Base-by-base conservation (phyloP, 2,113 vertebrate species). In the Cnemophilus loriae region DNA sequence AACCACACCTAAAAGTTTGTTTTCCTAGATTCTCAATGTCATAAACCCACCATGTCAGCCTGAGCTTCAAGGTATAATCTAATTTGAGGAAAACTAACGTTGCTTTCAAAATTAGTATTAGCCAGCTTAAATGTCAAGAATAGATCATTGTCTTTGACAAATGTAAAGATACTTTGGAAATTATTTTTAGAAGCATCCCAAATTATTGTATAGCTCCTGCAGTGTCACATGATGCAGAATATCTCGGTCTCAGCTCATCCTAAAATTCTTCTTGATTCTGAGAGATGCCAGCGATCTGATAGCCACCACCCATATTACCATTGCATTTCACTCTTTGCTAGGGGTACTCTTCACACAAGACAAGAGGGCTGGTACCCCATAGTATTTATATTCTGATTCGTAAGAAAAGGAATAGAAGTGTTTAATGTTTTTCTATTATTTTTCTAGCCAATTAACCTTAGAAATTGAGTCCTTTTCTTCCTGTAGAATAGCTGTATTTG, bases 401-500 rank as follows among this genome's bases (percentile, higher is more conserved):
- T 23, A 88, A 74, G 26, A 53, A 90, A 63, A 85, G 17, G 20
- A 95, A 52, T 10, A 47, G 3, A 87, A 79, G 65, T 30, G 4
- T 78, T 63, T 42, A 26, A 37, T 60, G 55, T 56, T 18, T 64
- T 87, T 50, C 17, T 32, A n/a, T 55, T 60, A 33, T 74, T 71
- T 87, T 85, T 84, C 56, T 47, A 47, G 10, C 14, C 41, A 86
- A 52, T 64, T 92, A 53, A 73, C 70, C 32, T 88, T 63, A 80
- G 83, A 93, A 90, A 81, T 6, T 0, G 27, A 50, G 26, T 33
- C 8, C 11, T 77, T 97, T 92, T 95, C 33, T 80, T 88, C 57
- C 46, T 67, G 13, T 23, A 78, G 60, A 95, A 91, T 56, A 94
- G 13, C 32, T 92, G 77, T 82, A 85, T 94, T 92, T 89, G 20